Conservation (phyloP, 2,888 invertebrate genomes). For the Pediacus dermestoides region DNA sequence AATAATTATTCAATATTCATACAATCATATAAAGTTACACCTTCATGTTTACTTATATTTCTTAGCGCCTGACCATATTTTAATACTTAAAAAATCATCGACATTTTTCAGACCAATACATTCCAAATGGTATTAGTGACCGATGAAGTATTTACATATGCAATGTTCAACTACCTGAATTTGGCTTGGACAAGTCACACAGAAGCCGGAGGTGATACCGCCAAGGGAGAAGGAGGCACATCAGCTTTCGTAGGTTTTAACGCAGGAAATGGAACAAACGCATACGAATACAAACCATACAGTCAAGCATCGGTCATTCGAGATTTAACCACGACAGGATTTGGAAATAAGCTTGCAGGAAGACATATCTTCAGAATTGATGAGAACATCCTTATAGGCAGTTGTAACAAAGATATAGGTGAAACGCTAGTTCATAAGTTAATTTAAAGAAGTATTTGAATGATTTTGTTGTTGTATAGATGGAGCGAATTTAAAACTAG, state of each 20-base stretch:
- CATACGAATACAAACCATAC: conserved; percentile 85
- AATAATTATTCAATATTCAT: background rate
- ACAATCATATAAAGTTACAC: background rate
- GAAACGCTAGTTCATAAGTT: too few relatives aligned
- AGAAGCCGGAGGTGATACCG: conserved; percentile 86
- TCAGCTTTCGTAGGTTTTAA: conserved; percentile 94
- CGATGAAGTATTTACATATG: conserved; percentile 91
- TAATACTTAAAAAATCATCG: conserved; percentile 2
- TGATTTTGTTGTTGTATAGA: conserved; percentile 52
- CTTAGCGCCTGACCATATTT: background rate
- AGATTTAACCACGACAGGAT: conserved; percentile 79
- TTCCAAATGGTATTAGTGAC: conserved; percentile 93
- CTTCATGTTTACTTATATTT: background rate
- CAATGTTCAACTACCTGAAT: conserved; percentile 89
- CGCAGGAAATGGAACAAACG: conserved; percentile 89
- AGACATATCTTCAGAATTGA: conserved; percentile 93
- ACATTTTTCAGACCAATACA: conserved; percentile 73
- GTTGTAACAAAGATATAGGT: conserved; percentile 89
- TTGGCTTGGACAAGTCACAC: conserved; percentile 90
- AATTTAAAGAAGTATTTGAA: conserved; percentile 3
- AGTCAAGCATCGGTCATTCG: conserved; percentile 82
- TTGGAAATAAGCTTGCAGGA: conserved; percentile 81
- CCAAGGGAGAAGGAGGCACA: conserved; percentile 79
- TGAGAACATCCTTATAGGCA: conserved; percentile 88
- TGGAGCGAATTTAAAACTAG: conserved; percentile 74